These are phyloP conservation scores for Oreochromis aureus DNA, from an alignment of 2,113 vertebrate genomes.

Conservation along the genomic window DNA sequence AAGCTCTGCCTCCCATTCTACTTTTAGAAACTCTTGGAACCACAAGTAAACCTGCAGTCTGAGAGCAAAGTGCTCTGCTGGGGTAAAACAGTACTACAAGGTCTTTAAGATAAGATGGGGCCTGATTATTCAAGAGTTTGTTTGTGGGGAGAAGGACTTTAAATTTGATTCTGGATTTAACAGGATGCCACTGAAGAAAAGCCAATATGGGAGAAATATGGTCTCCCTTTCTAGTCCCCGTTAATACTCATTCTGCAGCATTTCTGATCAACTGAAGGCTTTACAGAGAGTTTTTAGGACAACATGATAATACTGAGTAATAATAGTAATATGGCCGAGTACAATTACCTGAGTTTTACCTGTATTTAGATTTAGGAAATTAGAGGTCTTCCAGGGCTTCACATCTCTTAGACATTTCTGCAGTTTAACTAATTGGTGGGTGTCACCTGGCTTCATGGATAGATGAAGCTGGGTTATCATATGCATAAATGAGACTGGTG, in stretches of 20 bases:
- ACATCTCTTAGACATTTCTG: background rate
- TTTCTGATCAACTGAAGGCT: background rate
- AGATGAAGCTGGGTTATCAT: background rate
- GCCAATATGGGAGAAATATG: background rate
- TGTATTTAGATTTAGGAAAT: background rate
- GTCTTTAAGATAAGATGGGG: too few species aligned
- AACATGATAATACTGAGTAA: background rate
- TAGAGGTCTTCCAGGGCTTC: background rate
- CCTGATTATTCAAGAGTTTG: too few species aligned
- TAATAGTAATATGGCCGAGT: background rate
- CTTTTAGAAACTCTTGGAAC: too few species aligned
- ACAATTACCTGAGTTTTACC: background rate
- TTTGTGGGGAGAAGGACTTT: too few species aligned
- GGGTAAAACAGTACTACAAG: too few species aligned
- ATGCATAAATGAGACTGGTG: background rate
- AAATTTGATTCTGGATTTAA: background rate
- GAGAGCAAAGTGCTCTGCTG: too few species aligned
- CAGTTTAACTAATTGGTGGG: background rate
- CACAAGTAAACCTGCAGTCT: too few species aligned
- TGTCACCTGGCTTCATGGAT: background rate
- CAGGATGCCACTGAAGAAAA: background rate
- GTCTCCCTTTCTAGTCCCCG: background rate
- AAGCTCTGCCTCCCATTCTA: too few species aligned
- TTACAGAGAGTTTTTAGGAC: background rate
- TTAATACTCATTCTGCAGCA: background rate